Evolutionary conservation across 2,113 vertebrate genomes (phyloP).

Genomic region (Falco punctatus): DNA sequence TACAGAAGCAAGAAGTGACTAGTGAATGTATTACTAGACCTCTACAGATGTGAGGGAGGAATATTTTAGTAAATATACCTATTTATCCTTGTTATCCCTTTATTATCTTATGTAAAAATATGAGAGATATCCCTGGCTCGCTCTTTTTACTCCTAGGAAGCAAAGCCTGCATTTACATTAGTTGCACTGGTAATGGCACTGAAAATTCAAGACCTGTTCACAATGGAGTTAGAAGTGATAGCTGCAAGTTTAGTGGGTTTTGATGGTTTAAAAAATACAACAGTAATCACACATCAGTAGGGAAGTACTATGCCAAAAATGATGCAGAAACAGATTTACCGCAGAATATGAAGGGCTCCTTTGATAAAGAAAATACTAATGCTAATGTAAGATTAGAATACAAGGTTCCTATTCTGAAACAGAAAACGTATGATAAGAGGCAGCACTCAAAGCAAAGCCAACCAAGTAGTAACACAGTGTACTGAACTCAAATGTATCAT

Average conservation of each 20-base stretch:
- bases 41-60: background rate
- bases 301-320: background rate
- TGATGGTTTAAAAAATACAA: background rate
- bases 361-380: conserved; percentile 16
- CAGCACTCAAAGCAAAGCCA: background rate
- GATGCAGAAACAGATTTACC: background rate
- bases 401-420: conserved; percentile 10
- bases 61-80: background rate
- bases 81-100: background rate
- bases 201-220: background rate
- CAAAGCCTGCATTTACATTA: background rate
- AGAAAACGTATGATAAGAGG: background rate
- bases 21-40: background rate
- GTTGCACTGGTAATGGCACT: background rate
- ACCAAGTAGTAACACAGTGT: background rate
- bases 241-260: background rate
- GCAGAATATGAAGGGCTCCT: conserved; percentile 5
- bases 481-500: background rate
- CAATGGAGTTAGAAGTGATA: background rate
- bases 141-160: background rate
- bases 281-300: background rate
- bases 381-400: background rate
- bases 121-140: background rate
- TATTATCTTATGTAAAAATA: background rate
- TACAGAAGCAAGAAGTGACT: background rate